Evolutionary conservation across 2,113 vertebrate species (phyloP).

Genomic region (Pomatostomus ruficeps): DNA sequence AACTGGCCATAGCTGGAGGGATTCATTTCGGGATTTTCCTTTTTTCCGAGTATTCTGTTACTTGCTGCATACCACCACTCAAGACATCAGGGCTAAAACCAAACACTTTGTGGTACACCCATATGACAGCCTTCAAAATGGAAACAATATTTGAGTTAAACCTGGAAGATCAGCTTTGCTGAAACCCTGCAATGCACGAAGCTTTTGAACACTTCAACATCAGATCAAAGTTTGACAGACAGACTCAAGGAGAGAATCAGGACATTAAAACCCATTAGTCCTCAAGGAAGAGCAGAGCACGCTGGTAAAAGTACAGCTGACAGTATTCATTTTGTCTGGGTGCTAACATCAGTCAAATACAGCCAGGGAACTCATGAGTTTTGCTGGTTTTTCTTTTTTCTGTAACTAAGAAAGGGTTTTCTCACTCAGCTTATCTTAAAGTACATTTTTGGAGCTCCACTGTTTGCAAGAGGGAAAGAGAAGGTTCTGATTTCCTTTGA

Average conservation of each 20-base stretch:
- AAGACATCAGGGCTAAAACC: conserved; percentile 61
- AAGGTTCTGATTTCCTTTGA: background rate
- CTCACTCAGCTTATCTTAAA: background rate
- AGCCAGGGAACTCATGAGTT: background rate
- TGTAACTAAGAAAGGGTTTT: background rate
- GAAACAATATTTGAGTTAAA: conserved; percentile 76
- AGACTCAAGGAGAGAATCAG: conserved; percentile 3
- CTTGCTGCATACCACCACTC: conserved; percentile 64
- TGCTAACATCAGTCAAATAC: background rate
- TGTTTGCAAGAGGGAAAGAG: background rate
- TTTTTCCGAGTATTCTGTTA: conserved; percentile 77
- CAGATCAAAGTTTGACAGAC: conserved; percentile 45
- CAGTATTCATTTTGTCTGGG: background rate
- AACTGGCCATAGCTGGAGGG: conserved; percentile 66
- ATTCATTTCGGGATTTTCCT: conserved; percentile 74
- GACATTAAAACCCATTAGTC: background rate
- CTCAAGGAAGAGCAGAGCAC: background rate
- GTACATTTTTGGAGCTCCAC: background rate
- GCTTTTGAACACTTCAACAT: conserved; percentile 66
- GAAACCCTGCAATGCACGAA: conserved; percentile 55
- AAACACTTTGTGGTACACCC: conserved; percentile 68
- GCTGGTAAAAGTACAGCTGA: background rate
- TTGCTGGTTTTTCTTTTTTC: background rate
- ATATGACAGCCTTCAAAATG: conserved; percentile 75
- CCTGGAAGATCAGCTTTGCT: conserved; percentile 74